Evolutionary conservation across 2,797 vertebrate genomes (phyloP), one percentile per base, ranked within the genome.

Genomic region (Sphaeramia orbicularis): DNA sequence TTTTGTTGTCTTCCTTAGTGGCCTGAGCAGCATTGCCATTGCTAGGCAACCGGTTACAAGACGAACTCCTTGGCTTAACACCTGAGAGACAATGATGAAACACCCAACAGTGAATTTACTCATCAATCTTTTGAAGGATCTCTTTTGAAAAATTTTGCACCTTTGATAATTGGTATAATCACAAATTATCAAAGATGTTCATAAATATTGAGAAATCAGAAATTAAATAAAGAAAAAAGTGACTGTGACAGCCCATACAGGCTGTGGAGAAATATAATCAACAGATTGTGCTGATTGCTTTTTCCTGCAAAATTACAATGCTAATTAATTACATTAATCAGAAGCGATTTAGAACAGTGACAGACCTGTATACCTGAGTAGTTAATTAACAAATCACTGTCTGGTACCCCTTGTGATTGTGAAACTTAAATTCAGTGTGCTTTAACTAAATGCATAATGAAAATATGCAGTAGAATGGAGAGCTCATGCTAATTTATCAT

Each of bases 41-140:
- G 93, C 94, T 96, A 96, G 90, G 94, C 95, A 96, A 94, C 86
- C 94, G 96, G 91, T 95, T 97, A 94, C 95, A 95, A 89, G 95
- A 97, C 13, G 95, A 92, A 90, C 95, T 96, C 92, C 96, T 96
- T 80, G 87, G 93, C 92, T 93, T 93, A 91, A 90, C 64, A 93
- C 93, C 96, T 97, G 86, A 75, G 95, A 93, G 94, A 96, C 81
- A 93, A 84, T 73, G 81, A 91, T 81, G 80, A 94, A 80, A 94
- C 82, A 91, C 84, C 79, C 74, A 87, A 10, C 38, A 60, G 81
- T 87, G 66, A 91, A 84, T 76, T 65, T 41, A 81, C 30, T 76
- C 35, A 48, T 60, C 15, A 50, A 16, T 55, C 24, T 15, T 5
- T 55, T 30, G 24, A 51, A 52, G 47, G 21, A 48, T 49, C 18